phyloP scores from a whole-genome alignment of 2,888 invertebrate species.

The Tenthredo notha region DNA sequence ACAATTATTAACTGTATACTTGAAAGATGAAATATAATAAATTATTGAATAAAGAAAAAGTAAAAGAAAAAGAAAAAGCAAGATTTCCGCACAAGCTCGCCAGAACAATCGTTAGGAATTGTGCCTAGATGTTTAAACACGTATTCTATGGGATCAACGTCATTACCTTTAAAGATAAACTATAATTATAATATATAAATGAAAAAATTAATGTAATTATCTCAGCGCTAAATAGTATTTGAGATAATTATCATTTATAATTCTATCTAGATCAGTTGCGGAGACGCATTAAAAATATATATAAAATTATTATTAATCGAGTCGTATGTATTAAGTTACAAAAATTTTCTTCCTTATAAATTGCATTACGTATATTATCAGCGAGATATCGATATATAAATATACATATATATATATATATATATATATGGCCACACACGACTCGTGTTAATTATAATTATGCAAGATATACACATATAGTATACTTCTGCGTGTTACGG shows the following conservation, averaged over 20 bases:
- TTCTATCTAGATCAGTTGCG: neutral
- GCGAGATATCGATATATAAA: neutral
- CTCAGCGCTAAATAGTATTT: neutral
- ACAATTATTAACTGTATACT: slow-evolving; percentile 26
- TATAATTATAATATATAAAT: slow-evolving; percentile 59
- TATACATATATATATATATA: too few species aligned
- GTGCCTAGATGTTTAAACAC: slow-evolving; percentile 74
- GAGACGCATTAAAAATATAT: neutral
- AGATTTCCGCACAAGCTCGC: slow-evolving; percentile 70
- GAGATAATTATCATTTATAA: slow-evolving; percentile 11
- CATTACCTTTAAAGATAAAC: slow-evolving; percentile 66
- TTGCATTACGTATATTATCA: neutral
- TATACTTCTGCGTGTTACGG: slow-evolving; percentile 21
- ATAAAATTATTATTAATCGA: neutral
- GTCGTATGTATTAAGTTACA: neutral
- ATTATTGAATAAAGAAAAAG: neutral
- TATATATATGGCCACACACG: neutral
- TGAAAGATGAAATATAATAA: neutral
- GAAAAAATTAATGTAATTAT: slow-evolving; percentile 40
- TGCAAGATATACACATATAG: neutral
- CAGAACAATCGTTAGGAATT: slow-evolving; percentile 75
- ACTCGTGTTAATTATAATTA: slow-evolving; percentile 22
- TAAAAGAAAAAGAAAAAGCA: slow-evolving; percentile 38
- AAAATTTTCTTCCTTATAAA: neutral
- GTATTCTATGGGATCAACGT: slow-evolving; percentile 76